These are phyloP conservation scores for Molothrus ater DNA, from an alignment of 2,797 vertebrate species.

Conservation along the genomic window DNA sequence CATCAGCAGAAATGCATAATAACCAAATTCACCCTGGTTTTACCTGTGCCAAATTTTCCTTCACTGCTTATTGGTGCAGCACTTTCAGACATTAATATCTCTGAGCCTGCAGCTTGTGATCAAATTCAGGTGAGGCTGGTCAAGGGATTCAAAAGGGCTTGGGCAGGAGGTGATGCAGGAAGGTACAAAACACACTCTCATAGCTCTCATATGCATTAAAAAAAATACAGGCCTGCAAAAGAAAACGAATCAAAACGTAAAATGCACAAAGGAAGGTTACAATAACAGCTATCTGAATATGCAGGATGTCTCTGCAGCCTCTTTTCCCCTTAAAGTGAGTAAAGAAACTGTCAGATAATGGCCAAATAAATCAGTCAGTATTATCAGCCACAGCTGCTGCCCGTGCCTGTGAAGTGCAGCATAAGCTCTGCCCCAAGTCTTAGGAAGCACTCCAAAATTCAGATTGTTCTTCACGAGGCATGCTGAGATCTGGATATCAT, in stretches of 20 bases:
- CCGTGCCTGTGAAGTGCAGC: background rate
- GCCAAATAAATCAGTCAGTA: constrained; percentile 28
- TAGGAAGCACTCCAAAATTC: constrained; percentile 16
- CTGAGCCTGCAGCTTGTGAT: background rate
- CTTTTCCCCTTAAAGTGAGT: constrained; percentile 1
- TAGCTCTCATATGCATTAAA: background rate
- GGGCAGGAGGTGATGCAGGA: background rate
- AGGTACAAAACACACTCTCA: background rate
- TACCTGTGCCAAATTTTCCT: background rate
- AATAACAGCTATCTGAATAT: background rate
- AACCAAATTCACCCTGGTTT: background rate
- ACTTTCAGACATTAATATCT: background rate
- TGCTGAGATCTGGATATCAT: constrained; percentile 3
- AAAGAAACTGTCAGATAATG: constrained; percentile 41
- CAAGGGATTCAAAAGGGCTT: background rate
- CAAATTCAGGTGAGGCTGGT: background rate
- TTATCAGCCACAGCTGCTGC: constrained; percentile 3
- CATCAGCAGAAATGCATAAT: background rate
- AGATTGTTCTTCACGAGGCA: background rate
- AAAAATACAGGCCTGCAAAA: background rate
- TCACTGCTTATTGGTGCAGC: background rate
- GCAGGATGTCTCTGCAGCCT: background rate
- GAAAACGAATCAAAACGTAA: background rate
- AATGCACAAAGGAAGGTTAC: background rate
- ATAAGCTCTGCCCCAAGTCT: background rate